Evolutionary conservation across 2,797 vertebrate genomes (phyloP), one percentile per base, ranked within the genome.

Genomic region (Salmo trutta): DNA sequence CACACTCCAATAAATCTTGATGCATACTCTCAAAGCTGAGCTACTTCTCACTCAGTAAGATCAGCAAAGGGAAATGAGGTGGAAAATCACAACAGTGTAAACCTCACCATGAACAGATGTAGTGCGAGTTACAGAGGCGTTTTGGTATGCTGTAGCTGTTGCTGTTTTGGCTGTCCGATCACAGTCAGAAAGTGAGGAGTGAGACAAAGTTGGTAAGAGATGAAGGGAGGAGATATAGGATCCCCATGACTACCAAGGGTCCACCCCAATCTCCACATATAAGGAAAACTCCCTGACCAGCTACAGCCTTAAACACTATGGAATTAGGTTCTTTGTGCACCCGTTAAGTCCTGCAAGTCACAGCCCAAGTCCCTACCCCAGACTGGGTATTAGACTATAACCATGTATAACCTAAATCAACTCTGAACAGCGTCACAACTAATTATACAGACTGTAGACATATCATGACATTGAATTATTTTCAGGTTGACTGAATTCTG

Each of bases 61-160:
- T 86, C 73, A 71, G 80, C 75, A 72, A 65, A 47, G 36, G 73
- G 81, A 87, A 91, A 91, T 89, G 86, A 88, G 81, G 62, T 84
- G 88, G 90, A 90, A 91, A 89, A 91, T 88, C 80, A 84, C 53
- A 86, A 86, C 80, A 87, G 88, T 10, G 29, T 33, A 16, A 73
- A 73, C 71, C 47, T 27, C 47, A 15, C 51, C 24, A 19, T 8
- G 51, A 56, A 17, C 24, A 31, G 71, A 72, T 56, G 71, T 29
- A 27, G 78, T 73, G 78, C 12, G 62, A 82, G 65, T 81, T 33
- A 0, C 71, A 70, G 74, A 79, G 27, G 3, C n/a, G 1, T 29
- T 70, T 47, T 31, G 27, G 3, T 53, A 17, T 51, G 47, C 72
- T 41, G 75, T 65, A 47, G 52, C 66, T 53, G 73, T 80, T 78